phyloP scores from a whole-genome alignment of 2,797 vertebrate species.

The Enoplosus armatus region DNA sequence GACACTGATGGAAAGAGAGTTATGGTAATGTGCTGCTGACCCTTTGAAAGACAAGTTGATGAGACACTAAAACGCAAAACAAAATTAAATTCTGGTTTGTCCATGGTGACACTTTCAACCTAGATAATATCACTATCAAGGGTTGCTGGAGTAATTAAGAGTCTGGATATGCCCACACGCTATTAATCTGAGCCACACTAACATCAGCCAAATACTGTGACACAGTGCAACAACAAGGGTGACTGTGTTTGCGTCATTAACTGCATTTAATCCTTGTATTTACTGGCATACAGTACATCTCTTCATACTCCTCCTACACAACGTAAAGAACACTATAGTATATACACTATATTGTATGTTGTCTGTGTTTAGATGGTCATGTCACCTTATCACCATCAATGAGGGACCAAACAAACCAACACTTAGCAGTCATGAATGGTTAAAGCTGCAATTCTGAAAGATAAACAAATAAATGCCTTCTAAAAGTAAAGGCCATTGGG shows the following conservation, averaged over 20 bases:
- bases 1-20: slow-evolving; percentile 2
- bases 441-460: not conserved
- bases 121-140: slow-evolving; percentile 28
- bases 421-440: not conserved
- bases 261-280: not conserved
- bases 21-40: slow-evolving; percentile 45
- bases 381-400: not conserved
- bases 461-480: too few relatives aligned
- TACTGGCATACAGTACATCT: not conserved
- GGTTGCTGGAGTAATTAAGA: slow-evolving; percentile 21
- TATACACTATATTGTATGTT: not conserved
- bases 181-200: slow-evolving; percentile 13
- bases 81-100: slow-evolving; percentile 29
- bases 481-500: too few relatives aligned
- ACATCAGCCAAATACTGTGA: slow-evolving; percentile 7
- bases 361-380: too few relatives aligned
- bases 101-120: slow-evolving; percentile 24
- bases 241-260: slow-evolving; percentile 14
- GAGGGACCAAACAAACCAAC: not conserved
- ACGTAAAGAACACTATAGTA: not conserved
- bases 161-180: not conserved
- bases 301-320: not conserved
- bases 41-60: slow-evolving; percentile 47
- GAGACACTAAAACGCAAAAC: slow-evolving; percentile 28
- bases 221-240: not conserved